Conservation (phyloP, 2,888 invertebrate species). For the Macaria notata region DNA sequence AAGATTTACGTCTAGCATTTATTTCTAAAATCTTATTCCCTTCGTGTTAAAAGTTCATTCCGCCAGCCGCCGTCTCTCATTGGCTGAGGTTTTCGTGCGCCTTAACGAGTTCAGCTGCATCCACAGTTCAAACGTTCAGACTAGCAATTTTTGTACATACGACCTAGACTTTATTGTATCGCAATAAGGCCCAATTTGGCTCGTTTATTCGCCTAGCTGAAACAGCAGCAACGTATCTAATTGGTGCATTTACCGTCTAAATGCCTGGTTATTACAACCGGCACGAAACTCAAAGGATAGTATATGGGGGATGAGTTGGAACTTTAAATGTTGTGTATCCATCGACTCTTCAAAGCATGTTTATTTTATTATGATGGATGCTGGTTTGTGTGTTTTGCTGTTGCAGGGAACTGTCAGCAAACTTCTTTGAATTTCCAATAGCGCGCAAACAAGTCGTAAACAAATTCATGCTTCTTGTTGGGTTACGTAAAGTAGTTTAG, state of each 20-base stretch:
- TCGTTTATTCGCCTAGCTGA: not conserved
- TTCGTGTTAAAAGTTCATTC: constrained; percentile 18
- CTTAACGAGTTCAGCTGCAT: constrained; percentile 19
- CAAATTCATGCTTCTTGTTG: too few species aligned
- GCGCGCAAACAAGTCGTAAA: too few species aligned
- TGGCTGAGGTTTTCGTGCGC: constrained; percentile 16
- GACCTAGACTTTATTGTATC: too few species aligned
- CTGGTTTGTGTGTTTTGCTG: not conserved
- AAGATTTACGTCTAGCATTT: not conserved
- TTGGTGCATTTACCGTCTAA: constrained; percentile 24
- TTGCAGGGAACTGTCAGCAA: not conserved
- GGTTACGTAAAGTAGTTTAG: too few species aligned
- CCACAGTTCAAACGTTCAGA: not conserved
- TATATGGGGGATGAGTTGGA: constrained; percentile 6
- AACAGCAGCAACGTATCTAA: constrained; percentile 27
- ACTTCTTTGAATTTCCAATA: too few species aligned
- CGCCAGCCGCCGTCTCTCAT: constrained; percentile 7
- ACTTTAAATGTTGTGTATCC: constrained; percentile 7
- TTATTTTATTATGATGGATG: constrained; percentile 1
- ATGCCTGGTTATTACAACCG: constrained; percentile 20
- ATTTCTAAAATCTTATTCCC: constrained; percentile 1
- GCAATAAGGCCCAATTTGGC: too few species aligned
- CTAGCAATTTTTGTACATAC: not conserved
- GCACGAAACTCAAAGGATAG: constrained; percentile 13
- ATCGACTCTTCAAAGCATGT: not conserved